These are phyloP conservation scores for Tethya wilhelma DNA, from an alignment of 37 sponge, comb jelly and placozoan genomes.

Conservation along the genomic window DNA sequence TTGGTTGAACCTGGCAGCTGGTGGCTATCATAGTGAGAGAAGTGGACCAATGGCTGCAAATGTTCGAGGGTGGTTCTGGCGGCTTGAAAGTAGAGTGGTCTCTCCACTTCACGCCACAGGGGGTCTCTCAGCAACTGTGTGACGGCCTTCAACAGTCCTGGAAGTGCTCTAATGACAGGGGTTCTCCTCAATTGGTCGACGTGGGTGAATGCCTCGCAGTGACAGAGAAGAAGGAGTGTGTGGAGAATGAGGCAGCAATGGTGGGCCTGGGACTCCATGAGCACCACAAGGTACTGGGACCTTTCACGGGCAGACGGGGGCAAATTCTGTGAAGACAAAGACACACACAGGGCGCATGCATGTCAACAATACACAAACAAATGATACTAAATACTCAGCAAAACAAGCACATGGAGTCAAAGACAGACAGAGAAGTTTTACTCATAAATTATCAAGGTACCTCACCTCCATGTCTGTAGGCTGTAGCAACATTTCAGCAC, in stretches of 20 bases:
- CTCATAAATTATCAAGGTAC: not conserved
- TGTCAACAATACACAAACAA: not conserved
- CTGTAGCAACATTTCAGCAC: slow-evolving; percentile 30
- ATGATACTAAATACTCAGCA: not conserved
- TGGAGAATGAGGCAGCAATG: slow-evolving; percentile 40
- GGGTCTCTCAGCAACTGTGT: not conserved
- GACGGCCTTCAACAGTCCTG: slow-evolving; percentile 5
- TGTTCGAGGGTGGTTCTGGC: not conserved
- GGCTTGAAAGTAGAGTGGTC: slow-evolving; percentile 17
- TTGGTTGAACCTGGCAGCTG: slow-evolving; percentile 3
- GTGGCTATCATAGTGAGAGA: slow-evolving; percentile 11
- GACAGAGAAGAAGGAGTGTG: slow-evolving; percentile 25
- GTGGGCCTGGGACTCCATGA: slow-evolving; percentile 35
- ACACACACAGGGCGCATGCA: too few species aligned
- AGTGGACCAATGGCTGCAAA: slow-evolving; percentile 5
- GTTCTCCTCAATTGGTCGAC: slow-evolving; percentile 30
- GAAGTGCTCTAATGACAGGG: slow-evolving; percentile 24
- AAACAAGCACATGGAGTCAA: not conserved
- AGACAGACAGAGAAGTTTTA: too few species aligned
- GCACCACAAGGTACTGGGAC: not conserved
- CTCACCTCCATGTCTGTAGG: slow-evolving; percentile 8
- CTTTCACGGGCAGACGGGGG: slow-evolving; percentile 21
- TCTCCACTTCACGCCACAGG: slow-evolving; percentile 31
- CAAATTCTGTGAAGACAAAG: too few species aligned
- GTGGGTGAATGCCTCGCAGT: slow-evolving; percentile 26